Evolutionary conservation across 2,797 vertebrate genomes (phyloP), one percentile per base, ranked within the genome.

Genomic region (Allobates femoralis): DNA sequence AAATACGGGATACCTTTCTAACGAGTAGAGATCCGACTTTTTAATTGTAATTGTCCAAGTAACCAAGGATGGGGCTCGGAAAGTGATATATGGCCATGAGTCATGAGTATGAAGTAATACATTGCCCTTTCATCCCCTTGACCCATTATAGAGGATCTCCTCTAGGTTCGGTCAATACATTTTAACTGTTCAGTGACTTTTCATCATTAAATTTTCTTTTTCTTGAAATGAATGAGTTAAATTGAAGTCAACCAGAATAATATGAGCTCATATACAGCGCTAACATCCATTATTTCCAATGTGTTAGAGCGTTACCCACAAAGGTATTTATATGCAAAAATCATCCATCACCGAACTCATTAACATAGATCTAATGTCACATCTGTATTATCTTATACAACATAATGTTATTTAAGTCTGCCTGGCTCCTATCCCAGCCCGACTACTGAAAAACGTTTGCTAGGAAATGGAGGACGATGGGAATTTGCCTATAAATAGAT

Each of bases 341-440:
- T 46, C 55, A 83, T 83, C 81, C 69, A 60, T 75, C 81, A 83
- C 19, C 2, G 23, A 30, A n/a, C 81, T 83, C 34, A 83, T 83
- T 83, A 82, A 66, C 81, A 83, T 83, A 83, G 81, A 83, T 83
- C 53, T 50, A 83, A 83, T 83, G 81, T 83, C 81, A 83, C 67
- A 71, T 83, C 81, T 83, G 67, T 67, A 83, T 83, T 83, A 74
- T 73, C 81, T 60, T 83, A 83, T 41, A 30, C 66, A 82, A 83
- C 12, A n/a, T 50, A 75, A 83, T 30, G 30, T 75, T 83, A 74
- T 75, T 58, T 74, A 60, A 75, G 55, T 46, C 69, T 50, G 37
- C 69, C 81, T 83, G 81, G 81, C 69, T 74, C 41, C 2, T 73
- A 60, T 83, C 55, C 81, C 67, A 73, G 62, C 32, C 67, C 19